These are phyloP conservation scores for Gadopsis bispinosus DNA, from an alignment of 2,797 vertebrate species.

Conservation along the genomic window DNA sequence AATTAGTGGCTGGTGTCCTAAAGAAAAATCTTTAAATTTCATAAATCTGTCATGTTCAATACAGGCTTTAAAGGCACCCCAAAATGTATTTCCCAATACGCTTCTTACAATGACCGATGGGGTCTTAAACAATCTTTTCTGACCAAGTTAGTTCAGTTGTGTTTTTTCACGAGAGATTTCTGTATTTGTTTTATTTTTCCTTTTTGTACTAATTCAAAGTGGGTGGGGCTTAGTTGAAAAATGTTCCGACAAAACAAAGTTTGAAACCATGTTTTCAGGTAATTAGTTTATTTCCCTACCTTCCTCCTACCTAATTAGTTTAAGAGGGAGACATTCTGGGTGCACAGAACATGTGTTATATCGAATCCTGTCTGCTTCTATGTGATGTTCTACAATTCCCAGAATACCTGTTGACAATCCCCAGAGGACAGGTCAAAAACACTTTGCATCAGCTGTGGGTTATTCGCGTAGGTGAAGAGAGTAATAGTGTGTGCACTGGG, in stretches of 20 bases:
- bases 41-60: constrained; percentile 18
- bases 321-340: neutral
- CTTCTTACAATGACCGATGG: neutral
- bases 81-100: constrained; percentile 8
- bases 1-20: constrained; percentile 32
- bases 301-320: neutral
- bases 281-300: neutral
- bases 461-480: constrained; percentile 42
- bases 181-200: neutral
- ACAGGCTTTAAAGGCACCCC: neutral
- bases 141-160: constrained; percentile 1
- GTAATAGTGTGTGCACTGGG: constrained; percentile 33
- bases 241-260: neutral
- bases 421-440: constrained; percentile 51
- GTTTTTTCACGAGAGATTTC: neutral
- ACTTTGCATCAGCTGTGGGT: constrained; percentile 51
- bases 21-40: constrained; percentile 28
- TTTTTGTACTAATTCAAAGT: neutral
- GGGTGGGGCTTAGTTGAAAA: neutral
- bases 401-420: constrained; percentile 57
- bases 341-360: neutral
- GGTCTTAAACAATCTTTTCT: neutral
- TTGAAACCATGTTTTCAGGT: neutral
- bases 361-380: constrained; percentile 43
- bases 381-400: constrained; percentile 61